These are phyloP conservation scores for Caenorhabditis sp. DNA, from an alignment of 2,888 invertebrate genomes.

Conservation along the genomic window DNA sequence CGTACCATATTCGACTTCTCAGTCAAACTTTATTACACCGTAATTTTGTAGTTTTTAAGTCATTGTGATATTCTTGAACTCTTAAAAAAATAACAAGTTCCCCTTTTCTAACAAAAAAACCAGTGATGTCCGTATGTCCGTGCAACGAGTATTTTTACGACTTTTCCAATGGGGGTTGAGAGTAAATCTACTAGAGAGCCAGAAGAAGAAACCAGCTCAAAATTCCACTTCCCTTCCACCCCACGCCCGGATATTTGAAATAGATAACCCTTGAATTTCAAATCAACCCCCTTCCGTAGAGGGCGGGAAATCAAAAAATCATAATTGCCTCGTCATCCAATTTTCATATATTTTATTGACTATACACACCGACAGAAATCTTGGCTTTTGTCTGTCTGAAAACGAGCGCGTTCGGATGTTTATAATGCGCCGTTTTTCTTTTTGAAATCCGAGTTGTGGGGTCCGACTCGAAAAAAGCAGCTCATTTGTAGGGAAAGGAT, in stretches of 20 bases:
- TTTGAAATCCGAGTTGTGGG: constrained; percentile 48
- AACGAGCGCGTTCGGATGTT: constrained; percentile 40
- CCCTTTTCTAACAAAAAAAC: too few species aligned
- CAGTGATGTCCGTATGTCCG: neutral
- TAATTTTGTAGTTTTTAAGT: too few species aligned
- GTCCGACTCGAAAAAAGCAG: constrained; percentile 52
- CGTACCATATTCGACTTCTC: too few species aligned
- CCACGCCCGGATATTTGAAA: constrained; percentile 26
- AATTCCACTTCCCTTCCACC: constrained; percentile 13
- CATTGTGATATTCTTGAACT: too few species aligned
- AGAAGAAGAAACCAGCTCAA: constrained; percentile 15
- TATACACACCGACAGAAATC: neutral
- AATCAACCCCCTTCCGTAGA: neutral
- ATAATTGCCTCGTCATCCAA: neutral
- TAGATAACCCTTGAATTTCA: neutral
- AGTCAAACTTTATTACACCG: too few species aligned
- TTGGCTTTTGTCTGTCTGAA: constrained; percentile 5
- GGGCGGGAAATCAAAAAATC: neutral
- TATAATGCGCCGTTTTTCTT: constrained; percentile 35
- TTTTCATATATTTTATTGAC: neutral
- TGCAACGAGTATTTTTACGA: constrained; percentile 45
- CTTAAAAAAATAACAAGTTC: too few species aligned
- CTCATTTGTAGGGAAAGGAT: constrained; percentile 59
- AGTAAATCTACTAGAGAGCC: constrained; percentile 37
- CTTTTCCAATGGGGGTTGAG: constrained; percentile 50